phyloP scores from a whole-genome alignment of 1,140 invertebrate species.

The Andricus grossulariae region DNA sequence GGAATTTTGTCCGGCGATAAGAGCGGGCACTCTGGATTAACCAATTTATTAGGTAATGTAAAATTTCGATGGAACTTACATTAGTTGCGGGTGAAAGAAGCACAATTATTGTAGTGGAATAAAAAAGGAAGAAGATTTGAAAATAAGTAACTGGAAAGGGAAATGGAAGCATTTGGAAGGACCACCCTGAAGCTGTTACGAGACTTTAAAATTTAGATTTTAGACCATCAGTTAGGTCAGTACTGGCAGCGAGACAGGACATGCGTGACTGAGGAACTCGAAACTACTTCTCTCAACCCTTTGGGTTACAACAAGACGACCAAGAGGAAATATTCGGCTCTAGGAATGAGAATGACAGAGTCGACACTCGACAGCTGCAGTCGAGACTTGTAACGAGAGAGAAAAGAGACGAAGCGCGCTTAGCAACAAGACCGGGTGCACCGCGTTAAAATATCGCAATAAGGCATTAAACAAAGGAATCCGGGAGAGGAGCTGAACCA shows the following conservation, averaged over 20 bases:
- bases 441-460: slow-evolving; percentile 67
- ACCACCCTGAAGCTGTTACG: neutral
- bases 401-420: slow-evolving; percentile 23
- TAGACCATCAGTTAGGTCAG: neutral
- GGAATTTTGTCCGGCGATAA: too few species aligned
- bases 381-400: neutral
- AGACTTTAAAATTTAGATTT: neutral
- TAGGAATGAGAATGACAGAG: slow-evolving; percentile 20
- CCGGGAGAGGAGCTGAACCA: slow-evolving; percentile 62
- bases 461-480: slow-evolving; percentile 73
- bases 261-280: neutral
- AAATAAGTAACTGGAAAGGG: neutral
- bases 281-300: neutral
- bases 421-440: slow-evolving; percentile 40
- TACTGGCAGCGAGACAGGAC: neutral
- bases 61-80: too few species aligned
- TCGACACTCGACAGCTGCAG: slow-evolving; percentile 2
- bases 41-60: too few species aligned
- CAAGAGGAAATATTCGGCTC: slow-evolving; percentile 9
- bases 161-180: neutral
- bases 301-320: neutral
- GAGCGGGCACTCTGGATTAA: too few species aligned
- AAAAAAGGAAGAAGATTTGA: too few species aligned
- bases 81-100: too few species aligned
- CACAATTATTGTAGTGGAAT: too few species aligned